Percentiles rank a stretch among this genome's conserved stretches.
Evolutionary conservation across 2,113 vertebrate genomes (phyloP).

Genomic region (Thymallus thymallus): DNA sequence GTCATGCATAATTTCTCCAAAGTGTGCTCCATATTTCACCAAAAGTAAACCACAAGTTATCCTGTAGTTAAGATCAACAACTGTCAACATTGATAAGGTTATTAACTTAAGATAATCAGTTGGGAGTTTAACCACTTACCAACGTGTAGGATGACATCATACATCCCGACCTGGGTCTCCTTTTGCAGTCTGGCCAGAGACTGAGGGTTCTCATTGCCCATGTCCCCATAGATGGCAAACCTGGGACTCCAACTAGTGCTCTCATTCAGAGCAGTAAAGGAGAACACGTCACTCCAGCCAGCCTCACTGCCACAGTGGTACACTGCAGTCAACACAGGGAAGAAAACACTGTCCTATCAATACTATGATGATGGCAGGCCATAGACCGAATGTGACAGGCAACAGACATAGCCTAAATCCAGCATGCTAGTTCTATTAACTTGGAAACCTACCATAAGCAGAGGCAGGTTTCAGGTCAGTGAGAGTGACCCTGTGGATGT

Average conservation of each 20-base stretch:
- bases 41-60: neutral
- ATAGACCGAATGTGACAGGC: neutral
- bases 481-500: conserved; percentile 80
- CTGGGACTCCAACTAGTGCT: conserved; percentile 76
- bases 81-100: too few species aligned
- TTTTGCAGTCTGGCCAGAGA: conserved; percentile 81
- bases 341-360: neutral
- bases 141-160: conserved; percentile 82
- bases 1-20: neutral
- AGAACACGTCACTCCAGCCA: conserved; percentile 83
- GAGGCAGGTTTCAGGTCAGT: conserved; percentile 67
- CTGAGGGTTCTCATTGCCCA: conserved; percentile 86
- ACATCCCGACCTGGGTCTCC: conserved; percentile 79
- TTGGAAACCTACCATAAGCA: conserved; percentile 70
- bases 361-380: neutral
- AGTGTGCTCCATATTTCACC: neutral
- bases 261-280: conserved; percentile 75
- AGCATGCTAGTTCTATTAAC: neutral
- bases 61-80: too few species aligned
- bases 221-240: conserved; percentile 83
- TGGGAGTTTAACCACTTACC: conserved; percentile 64
- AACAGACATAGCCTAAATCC: neutral
- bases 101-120: neutral
- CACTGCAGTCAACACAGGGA: conserved; percentile 47
- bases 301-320: conserved; percentile 79